Conservation (phyloP, 2,113 vertebrate genomes). For the Lethenteron reissneri region DNA sequence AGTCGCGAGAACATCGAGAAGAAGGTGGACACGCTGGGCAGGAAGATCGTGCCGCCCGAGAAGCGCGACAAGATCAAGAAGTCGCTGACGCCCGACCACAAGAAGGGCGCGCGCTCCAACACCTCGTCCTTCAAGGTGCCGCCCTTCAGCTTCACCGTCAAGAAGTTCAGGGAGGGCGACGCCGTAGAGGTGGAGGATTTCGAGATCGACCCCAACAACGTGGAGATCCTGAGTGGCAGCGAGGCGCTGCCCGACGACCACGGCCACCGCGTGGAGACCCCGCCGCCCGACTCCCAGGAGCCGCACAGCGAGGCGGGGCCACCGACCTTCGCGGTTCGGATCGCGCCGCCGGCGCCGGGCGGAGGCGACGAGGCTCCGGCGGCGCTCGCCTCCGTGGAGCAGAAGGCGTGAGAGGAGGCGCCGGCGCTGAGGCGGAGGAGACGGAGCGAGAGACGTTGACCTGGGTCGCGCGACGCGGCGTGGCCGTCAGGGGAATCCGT, state of each 20-base stretch:
- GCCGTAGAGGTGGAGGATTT: neutral
- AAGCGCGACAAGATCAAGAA: constrained; percentile 79
- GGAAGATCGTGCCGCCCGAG: constrained; percentile 38
- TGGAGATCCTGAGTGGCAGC: constrained; percentile 1
- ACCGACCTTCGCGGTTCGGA: neutral
- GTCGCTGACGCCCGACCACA: constrained; percentile 51
- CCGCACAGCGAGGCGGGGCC: neutral
- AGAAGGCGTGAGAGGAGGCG: no score
- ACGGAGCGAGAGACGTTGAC: no score
- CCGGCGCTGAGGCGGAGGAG: no score
- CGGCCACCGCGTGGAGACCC: neutral
- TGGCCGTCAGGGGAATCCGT: no score
- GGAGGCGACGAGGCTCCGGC: neutral
- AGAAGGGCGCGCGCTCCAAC: constrained; percentile 46
- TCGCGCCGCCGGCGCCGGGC: neutral
- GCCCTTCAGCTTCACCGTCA: constrained; percentile 45
- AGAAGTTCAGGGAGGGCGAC: constrained; percentile 44
- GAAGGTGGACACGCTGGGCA: constrained; percentile 54
- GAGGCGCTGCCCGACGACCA: neutral
- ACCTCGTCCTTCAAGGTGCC: constrained; percentile 48
- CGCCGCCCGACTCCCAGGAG: neutral
- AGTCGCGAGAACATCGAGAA: constrained; percentile 80
- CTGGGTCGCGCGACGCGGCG: no score
- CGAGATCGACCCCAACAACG: constrained; percentile 2
- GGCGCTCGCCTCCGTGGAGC: neutral